Conservation (phyloP, 1,140 invertebrate genomes). For the Drosophila grimshawi region DNA sequence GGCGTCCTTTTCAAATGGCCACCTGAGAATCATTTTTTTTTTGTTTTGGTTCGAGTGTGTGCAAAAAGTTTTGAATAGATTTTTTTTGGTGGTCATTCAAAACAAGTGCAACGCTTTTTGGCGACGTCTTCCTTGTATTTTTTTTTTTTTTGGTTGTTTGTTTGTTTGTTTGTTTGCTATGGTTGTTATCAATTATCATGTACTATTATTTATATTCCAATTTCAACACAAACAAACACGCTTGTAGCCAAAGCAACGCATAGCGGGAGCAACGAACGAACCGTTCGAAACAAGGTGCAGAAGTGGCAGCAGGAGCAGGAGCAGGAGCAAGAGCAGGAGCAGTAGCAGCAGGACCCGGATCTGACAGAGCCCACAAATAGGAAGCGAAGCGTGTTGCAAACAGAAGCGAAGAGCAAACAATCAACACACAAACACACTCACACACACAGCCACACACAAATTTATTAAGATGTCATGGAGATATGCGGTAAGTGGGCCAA, state of each 20-base stretch:
- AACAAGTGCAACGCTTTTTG: conserved; percentile 13
- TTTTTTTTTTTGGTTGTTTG: conserved; percentile 6
- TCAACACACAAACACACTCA: conserved; percentile 28
- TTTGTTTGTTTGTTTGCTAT: background rate
- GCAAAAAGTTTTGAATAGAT: conserved; percentile 7
- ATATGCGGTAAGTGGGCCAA: conserved; percentile 74
- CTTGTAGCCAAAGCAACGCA: conserved; percentile 39
- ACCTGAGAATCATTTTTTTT: background rate
- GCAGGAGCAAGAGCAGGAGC: conserved; percentile 11
- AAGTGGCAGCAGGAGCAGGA: conserved; percentile 21
- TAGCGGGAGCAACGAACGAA: conserved; percentile 52
- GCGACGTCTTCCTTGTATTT: background rate
- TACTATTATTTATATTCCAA: conserved; percentile 46
- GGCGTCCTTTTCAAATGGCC: background rate
- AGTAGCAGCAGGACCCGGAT: conserved; percentile 23
- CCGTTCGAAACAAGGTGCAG: conserved; percentile 2
- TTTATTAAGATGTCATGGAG: conserved; percentile 77
- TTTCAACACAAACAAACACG: conserved; percentile 37
- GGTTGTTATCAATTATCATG: conserved; percentile 7
- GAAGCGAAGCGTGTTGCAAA: conserved; percentile 12
- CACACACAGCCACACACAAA: conserved; percentile 39
- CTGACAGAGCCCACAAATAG: conserved; percentile 8
- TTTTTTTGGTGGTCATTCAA: conserved; percentile 18
- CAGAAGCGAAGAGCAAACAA: conserved; percentile 13
- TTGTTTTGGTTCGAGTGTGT: conserved; percentile 31